phyloP scores from a whole-genome alignment of 1,140 invertebrate species.

The Drosophila insularis region DNA sequence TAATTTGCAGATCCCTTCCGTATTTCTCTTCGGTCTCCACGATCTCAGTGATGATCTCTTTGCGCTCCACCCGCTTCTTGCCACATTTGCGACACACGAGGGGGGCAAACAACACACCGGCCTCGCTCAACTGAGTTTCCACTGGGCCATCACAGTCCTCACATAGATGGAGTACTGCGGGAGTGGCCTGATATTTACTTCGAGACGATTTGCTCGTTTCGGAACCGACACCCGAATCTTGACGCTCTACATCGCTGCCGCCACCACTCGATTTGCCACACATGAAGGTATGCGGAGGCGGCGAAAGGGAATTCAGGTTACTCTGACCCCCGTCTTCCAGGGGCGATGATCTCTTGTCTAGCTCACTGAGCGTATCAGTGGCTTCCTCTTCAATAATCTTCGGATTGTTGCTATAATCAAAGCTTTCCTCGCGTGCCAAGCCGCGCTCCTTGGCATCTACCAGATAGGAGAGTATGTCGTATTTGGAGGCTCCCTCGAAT shows the following conservation, averaged over 20 bases:
- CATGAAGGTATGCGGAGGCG: slow-evolving; percentile 69
- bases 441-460: slow-evolving; percentile 92
- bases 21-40: slow-evolving; percentile 98
- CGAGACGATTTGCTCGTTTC: slow-evolving; percentile 94
- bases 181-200: slow-evolving; percentile 86
- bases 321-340: slow-evolving; percentile 85
- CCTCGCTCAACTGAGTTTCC: slow-evolving; percentile 87
- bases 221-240: slow-evolving; percentile 96
- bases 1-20: slow-evolving; percentile 94
- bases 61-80: slow-evolving; percentile 93
- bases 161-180: slow-evolving; percentile 85
- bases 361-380: slow-evolving; percentile 83
- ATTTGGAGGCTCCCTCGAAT: slow-evolving; percentile 93
- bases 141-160: slow-evolving; percentile 90
- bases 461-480: slow-evolving; percentile 93
- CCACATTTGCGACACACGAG: slow-evolving; percentile 93
- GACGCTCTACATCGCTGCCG: slow-evolving; percentile 90
- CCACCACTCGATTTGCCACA: slow-evolving; percentile 46
- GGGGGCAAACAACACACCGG: slow-evolving; percentile 88
- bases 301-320: slow-evolving; percentile 84
- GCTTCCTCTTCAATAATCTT: slow-evolving; percentile 84
- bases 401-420: slow-evolving; percentile 84
- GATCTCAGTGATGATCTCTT: slow-evolving; percentile 97
- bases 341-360: slow-evolving; percentile 63
- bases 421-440: slow-evolving; percentile 86